Evolutionary conservation across 1,140 invertebrate genomes (phyloP), one percentile per base, ranked within the genome.

Genomic region (Coelopa frigida): DNA sequence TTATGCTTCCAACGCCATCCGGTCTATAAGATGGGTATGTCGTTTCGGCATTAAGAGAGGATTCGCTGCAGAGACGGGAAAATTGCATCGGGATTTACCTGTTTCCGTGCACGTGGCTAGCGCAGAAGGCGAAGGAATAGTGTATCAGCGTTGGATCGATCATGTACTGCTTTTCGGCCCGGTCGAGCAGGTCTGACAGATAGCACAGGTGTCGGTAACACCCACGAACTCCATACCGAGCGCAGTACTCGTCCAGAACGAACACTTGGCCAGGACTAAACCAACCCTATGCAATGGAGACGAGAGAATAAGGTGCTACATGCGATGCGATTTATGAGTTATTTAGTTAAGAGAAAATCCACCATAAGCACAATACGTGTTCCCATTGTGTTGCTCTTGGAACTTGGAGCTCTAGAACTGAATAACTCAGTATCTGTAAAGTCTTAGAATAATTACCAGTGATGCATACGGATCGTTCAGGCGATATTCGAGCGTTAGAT

Each of bases 181-280:
- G 81, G 67, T 97, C 94, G 41, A 99, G 76, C 17, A 99, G 77
- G 73, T 99, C 94, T 50, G 84, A 85, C n/a, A 99, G 78, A 70
- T 98, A 98, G 68, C 87, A 94, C 8, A 99, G 78, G 72, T 99
- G 95, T 38, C 96, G 81, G 71, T 88, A 95, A 66, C 96, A 99
- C 14, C 94, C 94, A 31, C 96, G 76, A 1, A 99, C 94, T 36
- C 96, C 95, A 70, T 99, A 99, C 53, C 74, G 87, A 3, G 95
- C 94, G 72, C 92, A 95, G 73, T 99, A 99, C 72, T 99, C 96
- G 70, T 99, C 96, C 39, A 99, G 72, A 8, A 98, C 90, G 74
- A 98, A 99, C 11, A 98, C 83, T 79, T 99, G 95, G 5, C 94
- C 95, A 0, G 96, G 95, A 57, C 94, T 98, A 69, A 99, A 98